Base-by-base conservation (phyloP, 2,113 vertebrate species). In the Paratilapia polleni region DNA sequence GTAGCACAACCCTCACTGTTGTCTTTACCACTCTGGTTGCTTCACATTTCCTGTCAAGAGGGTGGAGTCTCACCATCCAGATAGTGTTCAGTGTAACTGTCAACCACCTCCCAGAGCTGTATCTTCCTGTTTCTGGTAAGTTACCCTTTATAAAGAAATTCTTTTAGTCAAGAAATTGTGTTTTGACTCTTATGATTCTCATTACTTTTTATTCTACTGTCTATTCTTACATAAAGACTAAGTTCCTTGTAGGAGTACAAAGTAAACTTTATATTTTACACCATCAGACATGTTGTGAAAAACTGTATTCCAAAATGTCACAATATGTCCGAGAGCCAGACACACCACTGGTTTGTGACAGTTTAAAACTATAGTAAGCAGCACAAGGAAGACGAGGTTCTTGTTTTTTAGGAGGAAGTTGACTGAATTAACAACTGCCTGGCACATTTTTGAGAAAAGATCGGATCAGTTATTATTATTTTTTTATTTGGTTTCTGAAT, bases 71-170 rank as follows among this genome's bases (percentile, higher is more conserved):
- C 5, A 1, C 22, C 64, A 47, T 47, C 64, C 38, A 47, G n/a
- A 47, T 10, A 19, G 41, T 47, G 22, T 68, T 68, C 64, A 43
- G 41, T 68, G 22, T 47, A 68, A 47, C 22, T 47, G 64, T 68
- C 22, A 68, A 14, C 64, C 41, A 4, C 8, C 41, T 26, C 26
- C 24, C 64, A 68, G 38, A 68, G 64, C 64, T 26, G 64, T 24
- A 47, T 47, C 64, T 68, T 68, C 41, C 64, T 68, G 64, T 38
- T 68, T 68, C 64, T 68, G 64, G 64, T 68, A 47, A 68, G 64
- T 68, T 68, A 22, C 9, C 22, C 64, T 68, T 68, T 47, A 47
- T 47, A 41, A 68, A 47, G 64, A 68, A 68, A 47, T 68, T 26
- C 13, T 47, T 47, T 68, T n/a, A 11, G 22, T 26, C 17, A 19